Evolutionary conservation across 2,113 vertebrate species (phyloP).

Genomic region (Haliaeetus leucogaster): DNA sequence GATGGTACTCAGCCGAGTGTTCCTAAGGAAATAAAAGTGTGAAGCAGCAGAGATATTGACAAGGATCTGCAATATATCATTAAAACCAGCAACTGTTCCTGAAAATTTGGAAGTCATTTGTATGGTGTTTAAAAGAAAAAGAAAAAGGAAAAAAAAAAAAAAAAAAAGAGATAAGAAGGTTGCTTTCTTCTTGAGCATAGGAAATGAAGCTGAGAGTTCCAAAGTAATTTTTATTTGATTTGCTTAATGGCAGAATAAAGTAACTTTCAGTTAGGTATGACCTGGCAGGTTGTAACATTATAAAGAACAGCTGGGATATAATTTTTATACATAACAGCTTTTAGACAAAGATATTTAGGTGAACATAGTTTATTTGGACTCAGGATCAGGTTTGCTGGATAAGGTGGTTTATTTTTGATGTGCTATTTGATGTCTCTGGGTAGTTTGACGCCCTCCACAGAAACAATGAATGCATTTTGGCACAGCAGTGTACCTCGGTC

Average conservation of each 20-base stretch:
- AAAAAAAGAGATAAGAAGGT: neutral
- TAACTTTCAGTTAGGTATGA: neutral
- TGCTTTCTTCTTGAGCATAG: neutral
- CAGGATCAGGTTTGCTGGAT: neutral
- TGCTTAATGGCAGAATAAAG: neutral
- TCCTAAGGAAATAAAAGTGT: constrained; percentile 74
- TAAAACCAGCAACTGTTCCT: constrained; percentile 66
- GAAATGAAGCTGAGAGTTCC: neutral
- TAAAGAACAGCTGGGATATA: neutral
- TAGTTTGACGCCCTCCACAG: neutral
- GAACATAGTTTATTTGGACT: neutral
- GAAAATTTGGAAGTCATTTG: constrained; percentile 60
- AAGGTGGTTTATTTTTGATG: neutral
- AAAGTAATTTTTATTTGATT: neutral
- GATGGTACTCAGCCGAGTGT: constrained; percentile 73
- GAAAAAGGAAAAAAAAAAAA: neutral
- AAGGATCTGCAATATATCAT: constrained; percentile 60
- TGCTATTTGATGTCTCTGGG: neutral
- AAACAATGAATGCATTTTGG: neutral
- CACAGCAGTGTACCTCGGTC: neutral
- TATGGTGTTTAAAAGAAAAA: neutral
- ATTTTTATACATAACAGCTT: neutral
- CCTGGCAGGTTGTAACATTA: neutral
- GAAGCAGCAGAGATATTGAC: constrained; percentile 69
- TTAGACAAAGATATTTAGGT: neutral